phyloP scores from a whole-genome alignment of 2,888 invertebrate species.

The Harpagoxenus sublaevis region DNA sequence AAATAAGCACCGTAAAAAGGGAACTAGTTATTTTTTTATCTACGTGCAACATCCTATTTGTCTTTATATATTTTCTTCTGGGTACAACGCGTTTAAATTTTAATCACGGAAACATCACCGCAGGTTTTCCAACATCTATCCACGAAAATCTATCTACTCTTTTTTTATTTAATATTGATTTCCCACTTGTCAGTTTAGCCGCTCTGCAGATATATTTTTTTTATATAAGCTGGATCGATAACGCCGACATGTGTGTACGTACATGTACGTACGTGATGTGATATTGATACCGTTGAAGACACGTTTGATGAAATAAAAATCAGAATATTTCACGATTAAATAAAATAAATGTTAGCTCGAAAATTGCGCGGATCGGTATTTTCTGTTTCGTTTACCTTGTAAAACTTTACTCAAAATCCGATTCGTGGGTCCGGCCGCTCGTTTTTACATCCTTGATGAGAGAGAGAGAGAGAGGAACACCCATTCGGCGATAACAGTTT shows the following conservation, averaged over 20 bases:
- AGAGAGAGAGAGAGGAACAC: constrained; percentile 11
- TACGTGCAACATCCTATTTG: neutral
- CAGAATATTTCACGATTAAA: neutral
- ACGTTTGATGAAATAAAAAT: constrained; percentile 31
- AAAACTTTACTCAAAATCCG: constrained; percentile 8
- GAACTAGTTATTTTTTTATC: neutral
- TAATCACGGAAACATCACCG: constrained; percentile 1
- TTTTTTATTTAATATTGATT: constrained; percentile 29
- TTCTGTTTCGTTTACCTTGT: constrained; percentile 29
- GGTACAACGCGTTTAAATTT: neutral
- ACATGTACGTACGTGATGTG: neutral
- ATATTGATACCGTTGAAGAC: neutral
- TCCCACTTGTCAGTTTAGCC: neutral
- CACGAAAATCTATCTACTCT: neutral
- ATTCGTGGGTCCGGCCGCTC: neutral
- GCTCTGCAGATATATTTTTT: neutral
- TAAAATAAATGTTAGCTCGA: constrained; percentile 2
- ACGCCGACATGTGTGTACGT: neutral
- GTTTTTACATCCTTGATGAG: neutral
- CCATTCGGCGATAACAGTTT: neutral
- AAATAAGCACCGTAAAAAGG: neutral
- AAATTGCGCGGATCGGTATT: neutral
- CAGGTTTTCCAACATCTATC: neutral
- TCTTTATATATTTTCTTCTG: neutral
- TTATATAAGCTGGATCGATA: neutral